Evolutionary conservation across 2,888 invertebrate genomes (phyloP).

Genomic region (Rotaria magnacalcarata): DNA sequence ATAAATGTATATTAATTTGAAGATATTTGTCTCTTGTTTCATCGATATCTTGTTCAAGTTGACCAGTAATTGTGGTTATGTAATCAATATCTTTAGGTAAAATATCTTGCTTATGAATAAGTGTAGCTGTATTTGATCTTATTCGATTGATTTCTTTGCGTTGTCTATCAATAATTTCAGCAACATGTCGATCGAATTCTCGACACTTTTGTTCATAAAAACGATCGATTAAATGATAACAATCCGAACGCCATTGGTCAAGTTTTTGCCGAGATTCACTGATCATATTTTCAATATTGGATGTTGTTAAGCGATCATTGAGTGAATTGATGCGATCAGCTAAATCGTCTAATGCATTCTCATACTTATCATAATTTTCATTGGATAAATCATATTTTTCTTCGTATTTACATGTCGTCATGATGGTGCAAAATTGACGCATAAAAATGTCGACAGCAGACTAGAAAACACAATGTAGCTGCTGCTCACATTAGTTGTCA

Average conservation of each 20-base stretch:
- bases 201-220: not conserved
- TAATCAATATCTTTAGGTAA: not conserved
- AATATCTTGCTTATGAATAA: not conserved
- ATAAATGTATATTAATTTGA: not conserved
- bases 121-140: not conserved
- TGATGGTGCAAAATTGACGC: not conserved
- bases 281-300: not conserved
- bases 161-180: not conserved
- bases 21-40: not conserved
- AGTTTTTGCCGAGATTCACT: not conserved
- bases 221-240: not conserved
- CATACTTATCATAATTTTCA: not conserved
- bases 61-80: not conserved
- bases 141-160: not conserved
- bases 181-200: not conserved
- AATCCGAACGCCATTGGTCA: not conserved
- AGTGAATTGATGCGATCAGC: not conserved
- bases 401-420: not conserved
- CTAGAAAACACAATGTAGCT: not conserved
- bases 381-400: not conserved
- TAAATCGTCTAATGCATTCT: not conserved
- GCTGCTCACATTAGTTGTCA: not conserved
- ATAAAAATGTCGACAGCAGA: not conserved
- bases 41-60: slow-evolving; percentile 6
- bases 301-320: not conserved